Conservation (phyloP, 1,140 invertebrate genomes). For the Littorina saxatilis region DNA sequence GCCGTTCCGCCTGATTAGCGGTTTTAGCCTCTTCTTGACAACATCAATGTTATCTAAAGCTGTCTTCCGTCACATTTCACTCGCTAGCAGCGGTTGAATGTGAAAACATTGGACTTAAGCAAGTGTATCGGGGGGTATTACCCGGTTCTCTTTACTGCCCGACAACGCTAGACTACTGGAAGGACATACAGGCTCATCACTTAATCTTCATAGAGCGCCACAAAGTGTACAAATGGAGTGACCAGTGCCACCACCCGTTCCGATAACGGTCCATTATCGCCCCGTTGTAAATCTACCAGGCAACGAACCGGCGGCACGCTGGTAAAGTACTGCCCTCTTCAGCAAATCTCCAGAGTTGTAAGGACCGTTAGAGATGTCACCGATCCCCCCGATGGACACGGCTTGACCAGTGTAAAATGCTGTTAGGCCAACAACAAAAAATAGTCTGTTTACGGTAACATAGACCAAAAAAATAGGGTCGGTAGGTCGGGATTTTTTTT, state of each 20-base stretch:
- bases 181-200: not conserved
- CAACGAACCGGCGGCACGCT: no score
- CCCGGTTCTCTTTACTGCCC: not conserved
- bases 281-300: not conserved
- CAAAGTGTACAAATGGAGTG: not conserved
- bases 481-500: no score
- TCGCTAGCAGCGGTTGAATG: not conserved
- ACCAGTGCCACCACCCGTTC: not conserved
- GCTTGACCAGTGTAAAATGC: no score
- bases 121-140: not conserved
- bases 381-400: no score
- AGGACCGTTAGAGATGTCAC: no score
- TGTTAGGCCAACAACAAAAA: no score
- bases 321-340: no score
- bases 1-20: no score
- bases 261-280: conserved; percentile 1
- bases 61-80: not conserved
- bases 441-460: no score
- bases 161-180: not conserved
- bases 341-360: no score
- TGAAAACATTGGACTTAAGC: not conserved
- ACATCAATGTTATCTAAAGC: not conserved
- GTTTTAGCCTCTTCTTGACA: no score
- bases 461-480: no score
- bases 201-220: not conserved